Base-by-base conservation (phyloP, 2,888 invertebrate species). In the Agriopis aurantiaria region DNA sequence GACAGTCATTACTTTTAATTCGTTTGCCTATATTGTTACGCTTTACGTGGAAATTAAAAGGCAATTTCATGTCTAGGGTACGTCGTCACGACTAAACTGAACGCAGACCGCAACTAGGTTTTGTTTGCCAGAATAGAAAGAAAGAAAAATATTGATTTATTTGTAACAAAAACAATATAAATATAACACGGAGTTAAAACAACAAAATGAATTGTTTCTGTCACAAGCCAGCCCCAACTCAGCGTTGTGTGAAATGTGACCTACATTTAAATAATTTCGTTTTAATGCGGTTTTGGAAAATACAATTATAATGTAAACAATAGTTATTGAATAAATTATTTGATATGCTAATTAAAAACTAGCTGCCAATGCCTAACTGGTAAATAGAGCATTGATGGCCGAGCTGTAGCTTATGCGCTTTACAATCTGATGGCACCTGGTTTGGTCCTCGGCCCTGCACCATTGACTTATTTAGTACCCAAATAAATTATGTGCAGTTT, bases 1-100 rank as follows among this genome's bases (percentile, higher is more conserved):
- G 84, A 79, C 81, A 80, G 86, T 88, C 85, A 90, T 89, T 90
- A 89, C 88, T 88, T 89, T 87, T 90, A 89, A 89, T 89, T 85
- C 84, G 80, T 33, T 33, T 80, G 66, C 55, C 62, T 74, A 78
- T 79, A 83, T 78, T 78, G 84, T 81, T 84, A 82, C 80, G 84
- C 79, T 85, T 80, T 69, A 76, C 74, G 76, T 83, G 71, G 66
- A 73, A 82, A 83, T 80, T 77, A 71, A 71, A 75, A 68, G 79
- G 80, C 80, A 79, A 85, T 87, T 87, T 83, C 77, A 72, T 62
- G 63, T 51, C 59, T 71, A 61, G 68, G 45, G 57, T 58, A 43
- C 49, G 10, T 58, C 63, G 69, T 63, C 65, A 65, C 68, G 60
- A 74, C 71, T 70, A 70, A 68, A 70, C 72, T 74, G 66, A 71